phyloP scores from a whole-genome alignment of 92 coral and sea anemone genomes.

The Zoanthus sansibaricus region DNA sequence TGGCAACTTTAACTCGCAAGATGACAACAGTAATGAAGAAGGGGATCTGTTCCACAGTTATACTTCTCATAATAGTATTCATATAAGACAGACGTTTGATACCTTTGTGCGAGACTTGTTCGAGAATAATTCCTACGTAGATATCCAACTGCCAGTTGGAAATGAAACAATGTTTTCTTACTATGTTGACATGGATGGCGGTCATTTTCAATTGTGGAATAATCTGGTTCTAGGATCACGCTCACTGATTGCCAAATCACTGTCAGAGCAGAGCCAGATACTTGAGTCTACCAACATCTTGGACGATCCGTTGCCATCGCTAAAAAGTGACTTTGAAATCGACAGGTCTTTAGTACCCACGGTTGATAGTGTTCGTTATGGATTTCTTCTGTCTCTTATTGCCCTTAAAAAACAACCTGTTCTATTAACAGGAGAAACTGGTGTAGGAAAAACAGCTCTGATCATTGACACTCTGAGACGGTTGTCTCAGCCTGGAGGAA shows the following conservation, averaged over 20 bases:
- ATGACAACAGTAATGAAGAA: conserved; percentile 68
- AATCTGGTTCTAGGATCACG: conserved; percentile 86
- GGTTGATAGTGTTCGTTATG: conserved; percentile 88
- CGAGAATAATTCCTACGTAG: conserved; percentile 56
- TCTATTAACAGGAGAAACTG: conserved; percentile 87
- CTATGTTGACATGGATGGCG: conserved; percentile 90
- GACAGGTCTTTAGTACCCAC: conserved; percentile 94
- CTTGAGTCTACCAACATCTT: conserved; percentile 71
- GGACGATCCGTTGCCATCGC: conserved; percentile 69
- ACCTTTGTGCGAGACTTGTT: conserved; percentile 79
- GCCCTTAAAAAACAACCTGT: conserved; percentile 83
- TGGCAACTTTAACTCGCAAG: conserved; percentile 69
- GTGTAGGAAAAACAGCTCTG: conserved; percentile 89
- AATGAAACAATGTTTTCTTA: conserved; percentile 82
- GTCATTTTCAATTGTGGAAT: conserved; percentile 86
- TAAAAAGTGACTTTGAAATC: conserved; percentile 63
- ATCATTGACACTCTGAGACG: conserved; percentile 80
- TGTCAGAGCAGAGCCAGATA: conserved; percentile 81
- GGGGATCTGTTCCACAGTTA: conserved; percentile 27
- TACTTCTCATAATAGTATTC: neutral
- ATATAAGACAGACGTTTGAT: conserved; percentile 76
- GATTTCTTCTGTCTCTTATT: conserved; percentile 83
- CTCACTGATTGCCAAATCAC: conserved; percentile 89
- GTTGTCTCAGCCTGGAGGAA: conserved; percentile 82
- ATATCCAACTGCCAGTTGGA: conserved; percentile 75